phyloP scores from a whole-genome alignment of 1,140 invertebrate species.

The Drosophila nannoptera region DNA sequence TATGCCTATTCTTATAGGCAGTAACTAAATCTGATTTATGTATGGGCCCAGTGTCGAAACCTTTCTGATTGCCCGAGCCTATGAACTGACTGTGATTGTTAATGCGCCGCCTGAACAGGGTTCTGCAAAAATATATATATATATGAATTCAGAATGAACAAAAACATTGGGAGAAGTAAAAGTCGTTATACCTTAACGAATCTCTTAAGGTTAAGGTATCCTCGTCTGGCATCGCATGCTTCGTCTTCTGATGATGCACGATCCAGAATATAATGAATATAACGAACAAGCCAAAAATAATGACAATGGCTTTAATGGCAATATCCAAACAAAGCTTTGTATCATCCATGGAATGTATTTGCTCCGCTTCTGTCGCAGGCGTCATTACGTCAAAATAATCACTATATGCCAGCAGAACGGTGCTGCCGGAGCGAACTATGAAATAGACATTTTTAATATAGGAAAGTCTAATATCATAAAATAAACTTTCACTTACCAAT shows the following conservation, averaged over 20 bases:
- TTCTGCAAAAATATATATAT: conserved; percentile 45
- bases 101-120: conserved; percentile 70
- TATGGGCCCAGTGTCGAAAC: conserved; percentile 90
- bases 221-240: conserved; percentile 86
- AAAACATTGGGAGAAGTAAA: not conserved
- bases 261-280: conserved; percentile 85
- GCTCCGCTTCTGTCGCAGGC: conserved; percentile 61
- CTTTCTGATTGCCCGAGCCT: conserved; percentile 81
- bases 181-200: conserved; percentile 82
- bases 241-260: conserved; percentile 84
- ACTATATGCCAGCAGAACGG: conserved; percentile 81
- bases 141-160: not conserved
- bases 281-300: conserved; percentile 84
- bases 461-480: not conserved
- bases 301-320: conserved; percentile 81
- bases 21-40: conserved; percentile 84
- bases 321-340: conserved; percentile 72
- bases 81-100: conserved; percentile 77
- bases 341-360: conserved; percentile 54
- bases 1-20: conserved; percentile 88
- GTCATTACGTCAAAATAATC: conserved; percentile 81
- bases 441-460: not conserved
- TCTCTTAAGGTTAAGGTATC: conserved; percentile 87
- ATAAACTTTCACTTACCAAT: conserved; percentile 81
- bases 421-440: conserved; percentile 60